These are phyloP conservation scores for Euura lappo DNA, from an alignment of 1,140 invertebrate genomes.

Conservation along the genomic window DNA sequence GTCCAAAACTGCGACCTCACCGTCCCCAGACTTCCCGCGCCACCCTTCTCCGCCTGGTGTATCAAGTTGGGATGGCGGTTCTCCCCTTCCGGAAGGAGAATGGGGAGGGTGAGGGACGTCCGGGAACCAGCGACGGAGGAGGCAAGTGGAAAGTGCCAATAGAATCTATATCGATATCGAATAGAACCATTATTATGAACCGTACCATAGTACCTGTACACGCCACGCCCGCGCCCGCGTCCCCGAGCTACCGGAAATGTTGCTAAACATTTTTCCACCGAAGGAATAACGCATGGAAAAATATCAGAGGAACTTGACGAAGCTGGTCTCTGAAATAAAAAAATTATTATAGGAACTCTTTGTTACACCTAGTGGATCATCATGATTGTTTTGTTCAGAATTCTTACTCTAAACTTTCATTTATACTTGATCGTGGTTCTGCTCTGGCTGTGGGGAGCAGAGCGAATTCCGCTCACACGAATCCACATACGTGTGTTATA, in stretches of 20 bases:
- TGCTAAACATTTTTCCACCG: background rate
- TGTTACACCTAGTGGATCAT: no score
- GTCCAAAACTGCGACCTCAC: constrained; percentile 17
- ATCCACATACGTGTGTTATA: no score
- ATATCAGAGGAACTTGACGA: no score
- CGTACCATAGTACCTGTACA: constrained; percentile 16
- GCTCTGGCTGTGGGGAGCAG: no score
- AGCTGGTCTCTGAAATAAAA: no score
- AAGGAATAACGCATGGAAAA: no score
- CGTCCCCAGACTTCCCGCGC: background rate
- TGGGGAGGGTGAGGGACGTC: background rate
- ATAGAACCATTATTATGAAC: constrained; percentile 7
- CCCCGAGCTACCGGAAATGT: no score
- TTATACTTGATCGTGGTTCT: no score
- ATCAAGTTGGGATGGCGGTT: background rate
- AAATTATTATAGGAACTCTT: no score
- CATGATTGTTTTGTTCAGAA: no score
- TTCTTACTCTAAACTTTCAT: no score
- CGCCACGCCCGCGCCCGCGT: constrained; percentile 8
- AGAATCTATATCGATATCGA: constrained; percentile 8
- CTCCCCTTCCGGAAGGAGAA: background rate
- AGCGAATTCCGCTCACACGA: no score
- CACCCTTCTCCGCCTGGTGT: background rate
- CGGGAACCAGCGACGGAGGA: background rate
- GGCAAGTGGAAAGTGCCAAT: background rate